Evolutionary conservation across 2,113 vertebrate genomes (phyloP).

Genomic region (Menidia beryllina): DNA sequence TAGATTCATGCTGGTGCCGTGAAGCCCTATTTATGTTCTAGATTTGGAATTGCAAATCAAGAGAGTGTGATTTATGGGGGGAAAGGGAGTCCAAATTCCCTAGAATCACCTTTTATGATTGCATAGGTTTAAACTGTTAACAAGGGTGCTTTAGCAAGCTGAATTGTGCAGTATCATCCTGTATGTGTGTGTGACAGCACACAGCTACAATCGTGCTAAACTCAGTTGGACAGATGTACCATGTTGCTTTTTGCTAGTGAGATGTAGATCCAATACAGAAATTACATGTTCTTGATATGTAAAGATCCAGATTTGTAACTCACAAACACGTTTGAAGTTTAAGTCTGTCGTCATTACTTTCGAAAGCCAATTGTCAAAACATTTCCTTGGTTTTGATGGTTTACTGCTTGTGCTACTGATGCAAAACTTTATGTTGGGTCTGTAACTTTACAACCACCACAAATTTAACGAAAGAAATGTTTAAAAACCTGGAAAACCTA

Average conservation of each 20-base stretch:
- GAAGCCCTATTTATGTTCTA: slow-evolving; percentile 80
- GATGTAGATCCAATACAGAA: slow-evolving; percentile 21
- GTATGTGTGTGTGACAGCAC: slow-evolving; percentile 40
- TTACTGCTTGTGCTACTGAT: background rate
- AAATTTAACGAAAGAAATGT: background rate
- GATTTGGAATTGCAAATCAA: slow-evolving; percentile 82
- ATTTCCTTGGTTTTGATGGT: background rate
- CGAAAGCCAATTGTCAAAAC: no score
- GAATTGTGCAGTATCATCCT: slow-evolving; percentile 75
- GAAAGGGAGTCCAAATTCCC: slow-evolving; percentile 69
- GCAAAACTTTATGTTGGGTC: background rate
- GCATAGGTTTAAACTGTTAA: slow-evolving; percentile 83
- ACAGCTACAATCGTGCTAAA: slow-evolving; percentile 48
- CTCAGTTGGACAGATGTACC: slow-evolving; percentile 1
- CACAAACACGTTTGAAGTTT: no score
- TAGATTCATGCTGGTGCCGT: slow-evolving; percentile 77
- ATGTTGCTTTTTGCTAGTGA: slow-evolving; percentile 9
- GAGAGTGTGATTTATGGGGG: slow-evolving; percentile 69
- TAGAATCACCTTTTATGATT: slow-evolving; percentile 76
- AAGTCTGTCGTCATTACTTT: no score
- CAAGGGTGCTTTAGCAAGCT: slow-evolving; percentile 77
- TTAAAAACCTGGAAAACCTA: background rate
- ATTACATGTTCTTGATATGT: no score
- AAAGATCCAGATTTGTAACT: background rate
- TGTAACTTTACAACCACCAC: background rate